Base-by-base conservation (phyloP, 2,888 invertebrate genomes). In the Euplagia quadripunctaria region DNA sequence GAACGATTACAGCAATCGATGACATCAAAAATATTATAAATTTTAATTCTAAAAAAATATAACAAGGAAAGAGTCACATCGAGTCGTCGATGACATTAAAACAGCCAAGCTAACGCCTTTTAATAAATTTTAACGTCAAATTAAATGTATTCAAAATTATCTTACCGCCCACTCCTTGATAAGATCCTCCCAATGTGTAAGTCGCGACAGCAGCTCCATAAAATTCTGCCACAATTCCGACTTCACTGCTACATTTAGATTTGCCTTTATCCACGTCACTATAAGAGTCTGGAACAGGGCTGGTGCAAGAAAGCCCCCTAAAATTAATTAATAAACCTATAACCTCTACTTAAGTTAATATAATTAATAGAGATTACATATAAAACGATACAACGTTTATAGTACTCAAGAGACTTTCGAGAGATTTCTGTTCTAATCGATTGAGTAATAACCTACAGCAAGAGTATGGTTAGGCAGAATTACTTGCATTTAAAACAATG, bases 181-280 rank as follows among this genome's bases (percentile, higher is more conserved):
- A 16, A 99, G 96, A 90, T 99, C 99, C 89, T 99, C 99, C 97
- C 99, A 99, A 82, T 98, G 98, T 0, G 99, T 99, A 9, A 99
- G 96, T 1, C 98, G 97, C 0, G 98, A 98, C 31, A 99, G 95
- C 14, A 99, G 98, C 77, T 97, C 97, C 88, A 99, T 97, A 90
- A 99, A 99, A 90, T 98, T 97, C 94, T 99, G 99, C 99, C 99
- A 99, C 65, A 99, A 94, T 86, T 98, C 98, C 9, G 97, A 96
- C 73, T 98, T 97, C 76, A 99, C 98, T 6, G 98, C 97, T 9
- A 99, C 99, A 91, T 99, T 99, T 84, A 99, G 96, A 93, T 99
- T 99, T 0, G 99, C 99, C 88, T 99, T 98, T 85, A 99, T 99
- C 99, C 99, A 99, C 5, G 99, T 99, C 79, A 99, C 99, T 82